Percentiles rank a stretch among this genome's conserved stretches.
Evolutionary conservation across 2,113 vertebrate genomes (phyloP).

Genomic region (Corythornis madagascariensis): DNA sequence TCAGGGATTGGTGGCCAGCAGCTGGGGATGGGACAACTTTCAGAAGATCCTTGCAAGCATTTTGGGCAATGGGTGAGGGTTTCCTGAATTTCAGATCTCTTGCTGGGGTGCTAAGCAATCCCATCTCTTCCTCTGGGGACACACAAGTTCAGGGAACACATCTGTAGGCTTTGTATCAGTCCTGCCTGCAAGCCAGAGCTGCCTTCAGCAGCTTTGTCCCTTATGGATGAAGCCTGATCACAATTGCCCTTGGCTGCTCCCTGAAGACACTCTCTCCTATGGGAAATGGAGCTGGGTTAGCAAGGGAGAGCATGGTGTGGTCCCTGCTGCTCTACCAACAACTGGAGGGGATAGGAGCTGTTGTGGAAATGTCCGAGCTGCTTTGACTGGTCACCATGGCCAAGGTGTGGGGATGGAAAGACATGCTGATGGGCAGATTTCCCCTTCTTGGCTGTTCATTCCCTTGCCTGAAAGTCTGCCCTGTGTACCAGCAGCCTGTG

Average conservation of each 20-base stretch:
- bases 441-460: not conserved
- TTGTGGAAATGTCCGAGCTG: not conserved
- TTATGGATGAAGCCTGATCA: rapidly evolving
- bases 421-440: not conserved
- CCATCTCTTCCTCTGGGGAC: not conserved
- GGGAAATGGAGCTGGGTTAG: not conserved
- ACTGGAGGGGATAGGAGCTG: not conserved
- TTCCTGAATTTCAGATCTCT: not conserved
- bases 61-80: not conserved
- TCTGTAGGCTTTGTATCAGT: not conserved
- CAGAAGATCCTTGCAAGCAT: not conserved
- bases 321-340: not conserved
- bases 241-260: not conserved
- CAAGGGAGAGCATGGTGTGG: rapidly evolving
- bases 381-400: not conserved
- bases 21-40: not conserved
- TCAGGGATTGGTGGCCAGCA: not conserved
- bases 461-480: not conserved
- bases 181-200: not conserved
- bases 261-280: not conserved
- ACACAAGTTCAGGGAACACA: not conserved
- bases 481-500: rapidly evolving
- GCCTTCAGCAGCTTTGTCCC: not conserved
- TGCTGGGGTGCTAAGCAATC: not conserved
- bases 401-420: not conserved